These are phyloP conservation scores for Heliconius ismenius DNA, from an alignment of 2,888 invertebrate genomes.

Conservation along the genomic window DNA sequence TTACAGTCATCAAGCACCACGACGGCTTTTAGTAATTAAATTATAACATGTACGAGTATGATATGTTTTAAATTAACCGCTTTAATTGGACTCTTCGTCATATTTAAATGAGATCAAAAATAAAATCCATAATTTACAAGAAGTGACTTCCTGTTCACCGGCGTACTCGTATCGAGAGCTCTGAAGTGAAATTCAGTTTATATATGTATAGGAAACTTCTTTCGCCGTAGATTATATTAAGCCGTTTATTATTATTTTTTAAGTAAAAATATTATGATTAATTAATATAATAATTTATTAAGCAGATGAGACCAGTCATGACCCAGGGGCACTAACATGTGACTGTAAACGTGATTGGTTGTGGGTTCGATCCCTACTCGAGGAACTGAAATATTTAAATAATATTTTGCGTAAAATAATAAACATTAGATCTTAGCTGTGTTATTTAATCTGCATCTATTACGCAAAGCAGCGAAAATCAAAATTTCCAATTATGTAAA, in stretches of 20 bases:
- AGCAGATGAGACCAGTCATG: too few relatives aligned
- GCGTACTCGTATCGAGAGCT: not conserved
- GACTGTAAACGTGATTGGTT: too few relatives aligned
- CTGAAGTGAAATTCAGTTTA: not conserved
- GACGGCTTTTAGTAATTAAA: too few relatives aligned
- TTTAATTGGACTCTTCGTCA: not conserved
- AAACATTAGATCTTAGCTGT: not conserved
- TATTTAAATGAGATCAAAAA: not conserved
- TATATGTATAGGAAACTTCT: not conserved
- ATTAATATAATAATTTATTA: too few relatives aligned
- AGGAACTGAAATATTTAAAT: too few relatives aligned
- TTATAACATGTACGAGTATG: too few relatives aligned
- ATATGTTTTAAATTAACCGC: not conserved
- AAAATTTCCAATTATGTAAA: not conserved
- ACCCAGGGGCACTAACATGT: too few relatives aligned
- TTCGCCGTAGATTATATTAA: not conserved
- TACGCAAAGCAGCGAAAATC: not conserved
- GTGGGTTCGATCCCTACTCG: too few relatives aligned
- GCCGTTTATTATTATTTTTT: not conserved
- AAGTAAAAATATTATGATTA: not conserved
- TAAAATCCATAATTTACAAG: constrained; percentile 1
- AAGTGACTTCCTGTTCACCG: not conserved
- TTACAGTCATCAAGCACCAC: not conserved
- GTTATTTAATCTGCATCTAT: not conserved
- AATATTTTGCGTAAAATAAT: not conserved